These are phyloP conservation scores for Phocides pigmalion DNA, from an alignment of 1,140 invertebrate genomes.

Conservation along the genomic window DNA sequence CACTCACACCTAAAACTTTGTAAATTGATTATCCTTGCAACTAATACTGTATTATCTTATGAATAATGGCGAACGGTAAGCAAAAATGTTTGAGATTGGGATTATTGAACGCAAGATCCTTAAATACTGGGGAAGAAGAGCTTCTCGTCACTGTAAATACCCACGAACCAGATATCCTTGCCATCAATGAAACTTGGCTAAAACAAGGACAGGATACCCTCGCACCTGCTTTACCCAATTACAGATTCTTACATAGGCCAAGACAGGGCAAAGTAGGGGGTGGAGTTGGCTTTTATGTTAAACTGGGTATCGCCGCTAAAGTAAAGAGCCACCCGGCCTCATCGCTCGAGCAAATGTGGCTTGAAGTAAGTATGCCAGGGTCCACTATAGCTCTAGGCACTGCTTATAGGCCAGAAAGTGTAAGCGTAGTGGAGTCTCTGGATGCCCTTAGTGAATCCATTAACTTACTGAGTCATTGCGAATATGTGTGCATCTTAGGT, in stretches of 20 bases:
- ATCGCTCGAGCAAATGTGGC: constrained; percentile 38
- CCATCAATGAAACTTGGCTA: constrained; percentile 39
- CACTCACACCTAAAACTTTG: too few species aligned
- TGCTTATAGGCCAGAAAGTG: constrained; percentile 35
- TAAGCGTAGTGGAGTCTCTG: constrained; percentile 1
- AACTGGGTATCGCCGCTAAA: neutral
- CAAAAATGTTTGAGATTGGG: constrained; percentile 25
- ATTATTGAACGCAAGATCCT: constrained; percentile 33
- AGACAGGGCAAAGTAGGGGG: constrained; percentile 25
- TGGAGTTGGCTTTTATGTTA: constrained; percentile 37
- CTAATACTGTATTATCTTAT: neutral
- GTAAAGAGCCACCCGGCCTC: constrained; percentile 14
- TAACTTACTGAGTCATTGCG: constrained; percentile 13
- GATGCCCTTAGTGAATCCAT: constrained; percentile 35
- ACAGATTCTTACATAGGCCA: constrained; percentile 27
- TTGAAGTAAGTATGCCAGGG: constrained; percentile 20
- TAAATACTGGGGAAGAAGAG: constrained; percentile 35
- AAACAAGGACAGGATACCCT: constrained; percentile 14
- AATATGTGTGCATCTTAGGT: constrained; percentile 28
- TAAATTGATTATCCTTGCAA: too few species aligned
- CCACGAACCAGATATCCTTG: constrained; percentile 31
- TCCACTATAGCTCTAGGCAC: constrained; percentile 30
- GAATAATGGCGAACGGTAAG: neutral
- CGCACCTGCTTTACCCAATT: constrained; percentile 26
- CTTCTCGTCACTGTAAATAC: constrained; percentile 2